Evolutionary conservation across 2,888 invertebrate species (phyloP).

Genomic region (Noctua comes): DNA sequence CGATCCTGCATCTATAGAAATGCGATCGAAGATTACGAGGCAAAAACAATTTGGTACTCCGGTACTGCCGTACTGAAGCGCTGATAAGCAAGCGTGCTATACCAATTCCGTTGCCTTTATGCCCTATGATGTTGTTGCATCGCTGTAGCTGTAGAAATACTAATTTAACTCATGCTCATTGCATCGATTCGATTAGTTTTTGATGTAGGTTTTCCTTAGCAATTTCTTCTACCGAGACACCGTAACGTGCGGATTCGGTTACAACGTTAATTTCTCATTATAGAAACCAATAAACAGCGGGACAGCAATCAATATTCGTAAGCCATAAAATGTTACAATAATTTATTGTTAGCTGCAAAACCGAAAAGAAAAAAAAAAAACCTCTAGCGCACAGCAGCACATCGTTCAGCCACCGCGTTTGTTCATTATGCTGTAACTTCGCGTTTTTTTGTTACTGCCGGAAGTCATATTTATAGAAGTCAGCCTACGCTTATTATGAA

Average conservation of each 20-base stretch:
- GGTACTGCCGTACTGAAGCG: neutral
- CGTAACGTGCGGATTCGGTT: too few species aligned
- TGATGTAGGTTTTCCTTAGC: neutral
- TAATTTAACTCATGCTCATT: neutral
- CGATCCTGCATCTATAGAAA: neutral
- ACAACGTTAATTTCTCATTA: neutral
- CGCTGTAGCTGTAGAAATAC: neutral
- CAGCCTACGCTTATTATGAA: neutral
- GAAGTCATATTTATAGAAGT: neutral
- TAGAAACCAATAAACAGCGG: neutral
- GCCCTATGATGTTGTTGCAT: neutral
- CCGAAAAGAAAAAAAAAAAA: too few species aligned
- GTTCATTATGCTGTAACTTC: neutral
- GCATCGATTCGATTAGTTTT: neutral
- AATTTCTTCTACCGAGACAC: neutral
- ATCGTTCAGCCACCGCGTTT: neutral
- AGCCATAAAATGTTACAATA: neutral
- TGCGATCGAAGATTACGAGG: neutral
- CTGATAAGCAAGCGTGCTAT: slow-evolving; percentile 1
- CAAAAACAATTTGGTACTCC: neutral
- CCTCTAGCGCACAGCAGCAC: neutral
- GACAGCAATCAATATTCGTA: neutral
- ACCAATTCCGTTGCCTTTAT: neutral
- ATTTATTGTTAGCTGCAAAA: neutral
- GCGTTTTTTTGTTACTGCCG: neutral